Base-by-base conservation (phyloP, 2,888 invertebrate species). In the Arctia plantaginis region DNA sequence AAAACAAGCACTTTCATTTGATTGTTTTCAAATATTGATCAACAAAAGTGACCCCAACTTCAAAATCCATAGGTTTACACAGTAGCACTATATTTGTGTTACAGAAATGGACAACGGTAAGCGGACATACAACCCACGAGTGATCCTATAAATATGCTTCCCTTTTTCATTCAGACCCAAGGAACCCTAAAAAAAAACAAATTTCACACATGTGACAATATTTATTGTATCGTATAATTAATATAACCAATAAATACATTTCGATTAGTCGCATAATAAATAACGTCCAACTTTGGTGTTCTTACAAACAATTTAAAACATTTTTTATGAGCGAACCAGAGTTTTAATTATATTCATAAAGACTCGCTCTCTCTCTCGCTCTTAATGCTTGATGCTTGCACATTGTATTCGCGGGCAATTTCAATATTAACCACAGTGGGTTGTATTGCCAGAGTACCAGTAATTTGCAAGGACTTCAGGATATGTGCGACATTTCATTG, bases 321-420 rank as follows among this genome's bases (percentile, higher is more conserved):
- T 35, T 73, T 59, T 74, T 74, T 62, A 67, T 71, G 67, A 35
- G 12, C 47, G 23, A 71, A 67, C 66, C 8, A 68, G 71, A 71
- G 69, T 71, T 68, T 75, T 82, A 78, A 84, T 81, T 76, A 78
- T 77, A 78, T 79, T 82, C 75, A 77, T 81, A 78, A 71, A 75
- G 80, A 77, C 78, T n/a, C n/a, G n/a, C n/a, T n/a, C n/a, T n/a
- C n/a, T n/a, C 76, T 71, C 80, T 78, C 65, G n/a, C 80, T 81
- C 73, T 72, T 76, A 69, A 75, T 78, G 73, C 75, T 75, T 69
- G 72, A n/a, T n/a, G n/a, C n/a, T n/a, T n/a, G 73, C 69, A 82
- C 76, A 80, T 75, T 83, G 79, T 83, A 74, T 76, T 72, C 71
- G 65, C 66, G 72, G 27, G 55, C 74, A 72, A 83, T 84, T 84